phyloP scores from a whole-genome alignment of 2,888 invertebrate species.

The Strigamia transsilvanica region DNA sequence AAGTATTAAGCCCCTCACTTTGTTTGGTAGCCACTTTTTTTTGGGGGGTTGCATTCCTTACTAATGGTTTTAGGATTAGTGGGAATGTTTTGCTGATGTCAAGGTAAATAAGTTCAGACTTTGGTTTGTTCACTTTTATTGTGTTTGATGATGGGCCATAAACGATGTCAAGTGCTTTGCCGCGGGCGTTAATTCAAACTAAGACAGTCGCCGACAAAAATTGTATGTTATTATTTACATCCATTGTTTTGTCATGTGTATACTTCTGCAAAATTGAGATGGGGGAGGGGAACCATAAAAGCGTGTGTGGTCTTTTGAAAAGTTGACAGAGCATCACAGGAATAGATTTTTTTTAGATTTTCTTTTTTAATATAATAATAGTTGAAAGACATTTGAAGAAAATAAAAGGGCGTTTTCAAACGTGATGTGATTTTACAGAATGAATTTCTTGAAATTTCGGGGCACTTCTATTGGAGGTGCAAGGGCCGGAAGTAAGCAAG shows the following conservation, averaged over 20 bases:
- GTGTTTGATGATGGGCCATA: constrained; percentile 29
- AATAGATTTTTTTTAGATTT: not conserved
- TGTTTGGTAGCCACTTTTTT: not conserved
- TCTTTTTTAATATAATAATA: not conserved
- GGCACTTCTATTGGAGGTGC: no score
- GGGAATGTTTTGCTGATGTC: not conserved
- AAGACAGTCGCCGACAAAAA: not conserved
- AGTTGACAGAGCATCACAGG: not conserved
- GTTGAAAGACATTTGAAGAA: not conserved
- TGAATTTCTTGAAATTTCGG: no score
- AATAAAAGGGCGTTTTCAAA: no score
- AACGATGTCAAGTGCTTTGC: constrained; percentile 12
- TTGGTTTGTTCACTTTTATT: not conserved
- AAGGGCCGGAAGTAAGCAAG: no score
- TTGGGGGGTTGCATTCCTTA: not conserved
- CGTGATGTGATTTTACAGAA: no score
- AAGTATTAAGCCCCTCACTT: not conserved
- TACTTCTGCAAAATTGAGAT: not conserved
- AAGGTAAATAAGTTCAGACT: not conserved
- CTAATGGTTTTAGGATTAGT: constrained; percentile 30
- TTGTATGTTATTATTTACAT: not conserved
- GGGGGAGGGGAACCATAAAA: not conserved
- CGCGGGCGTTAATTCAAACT: not conserved
- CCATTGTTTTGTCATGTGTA: constrained; percentile 14
- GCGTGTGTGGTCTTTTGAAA: not conserved